Base-by-base conservation (phyloP, 2,113 vertebrate genomes). In the Rousettus leschenaultii region DNA sequence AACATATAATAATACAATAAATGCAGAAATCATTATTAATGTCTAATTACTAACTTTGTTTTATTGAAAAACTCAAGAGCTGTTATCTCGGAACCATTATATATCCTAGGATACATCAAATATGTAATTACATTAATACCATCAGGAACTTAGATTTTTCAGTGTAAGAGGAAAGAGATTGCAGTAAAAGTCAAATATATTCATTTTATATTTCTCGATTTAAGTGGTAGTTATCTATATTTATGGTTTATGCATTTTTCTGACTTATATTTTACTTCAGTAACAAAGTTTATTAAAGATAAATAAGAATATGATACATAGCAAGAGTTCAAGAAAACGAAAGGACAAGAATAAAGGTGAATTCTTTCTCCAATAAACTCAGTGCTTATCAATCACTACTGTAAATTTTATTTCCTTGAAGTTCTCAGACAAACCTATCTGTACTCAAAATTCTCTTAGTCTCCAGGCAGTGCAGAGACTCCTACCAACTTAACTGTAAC, bases 341-440 rank as follows among this genome's bases (percentile, higher is more conserved):
- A 97, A 88, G 9, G 35, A 18, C n/a, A 88, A 88, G 7, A 73
- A 70, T 55, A 70, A 80, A 89, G 40, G 53, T 22, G 79, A 95
- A 30, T 63, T 80, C 2, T 71, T 94, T 68, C 48, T 75, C 74
- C 35, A 59, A 24, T 85, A 75, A 89, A 95, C 45, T 68, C 61
- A 85, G 18, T 40, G 38, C 2, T 43, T 95, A 66, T 92, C 38
- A 83, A 82, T 66, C 74, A 83, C 61, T 82, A 57, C 12, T 61
- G n/a, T 12, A 61, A 89, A 86, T 92, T 77, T 53, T 63, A 75
- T 92, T 92, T 78, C 55, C n/a, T 92, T 82, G 51, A 87, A 73
- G 38, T 71, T 92, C 66, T 95, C 28, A 83, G 79, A 51, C 86
- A 94, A 89, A 79, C 6, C 43, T 53, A 75, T 51, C 45, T 86